A percentile compares a stretch with the other conserved stretches of the same genome.
Evolutionary conservation across 2,113 vertebrate genomes (phyloP).

Genomic region (Panurus biarmicus): DNA sequence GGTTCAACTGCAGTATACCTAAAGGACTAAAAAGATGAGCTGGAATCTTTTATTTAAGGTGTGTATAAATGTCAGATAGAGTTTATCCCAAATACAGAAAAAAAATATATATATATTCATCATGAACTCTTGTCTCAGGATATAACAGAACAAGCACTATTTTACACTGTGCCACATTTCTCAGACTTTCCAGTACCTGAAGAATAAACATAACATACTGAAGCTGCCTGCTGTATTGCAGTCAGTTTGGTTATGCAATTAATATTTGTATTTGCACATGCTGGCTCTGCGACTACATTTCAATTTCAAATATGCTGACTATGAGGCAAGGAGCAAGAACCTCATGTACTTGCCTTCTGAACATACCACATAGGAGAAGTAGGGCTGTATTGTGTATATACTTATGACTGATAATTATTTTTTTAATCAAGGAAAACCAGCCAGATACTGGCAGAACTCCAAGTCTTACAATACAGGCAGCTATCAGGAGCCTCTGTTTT

Average conservation of each 20-base stretch:
- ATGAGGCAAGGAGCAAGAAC: background rate
- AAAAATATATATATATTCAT: background rate
- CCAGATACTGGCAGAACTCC: background rate
- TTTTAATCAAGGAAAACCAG: background rate
- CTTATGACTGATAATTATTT: background rate
- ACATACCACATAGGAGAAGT: background rate
- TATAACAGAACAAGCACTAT: background rate
- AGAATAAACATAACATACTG: background rate
- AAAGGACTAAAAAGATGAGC: background rate
- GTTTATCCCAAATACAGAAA: background rate
- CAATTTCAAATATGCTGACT: conserved; percentile 4
- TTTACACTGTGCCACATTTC: background rate
- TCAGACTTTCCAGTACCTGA: background rate
- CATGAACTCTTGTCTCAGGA: background rate
- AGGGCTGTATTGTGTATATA: background rate
- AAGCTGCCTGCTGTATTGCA: background rate
- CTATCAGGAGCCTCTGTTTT: background rate
- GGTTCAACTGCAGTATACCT: background rate
- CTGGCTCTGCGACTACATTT: background rate
- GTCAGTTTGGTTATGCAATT: background rate
- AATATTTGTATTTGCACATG: background rate
- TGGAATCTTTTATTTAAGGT: background rate
- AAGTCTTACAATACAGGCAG: background rate
- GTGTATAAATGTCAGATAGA: background rate
- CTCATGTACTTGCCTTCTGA: background rate